Evolutionary conservation across 2,797 vertebrate species (phyloP).

Genomic region (Helicolenus hilgendorfi): DNA sequence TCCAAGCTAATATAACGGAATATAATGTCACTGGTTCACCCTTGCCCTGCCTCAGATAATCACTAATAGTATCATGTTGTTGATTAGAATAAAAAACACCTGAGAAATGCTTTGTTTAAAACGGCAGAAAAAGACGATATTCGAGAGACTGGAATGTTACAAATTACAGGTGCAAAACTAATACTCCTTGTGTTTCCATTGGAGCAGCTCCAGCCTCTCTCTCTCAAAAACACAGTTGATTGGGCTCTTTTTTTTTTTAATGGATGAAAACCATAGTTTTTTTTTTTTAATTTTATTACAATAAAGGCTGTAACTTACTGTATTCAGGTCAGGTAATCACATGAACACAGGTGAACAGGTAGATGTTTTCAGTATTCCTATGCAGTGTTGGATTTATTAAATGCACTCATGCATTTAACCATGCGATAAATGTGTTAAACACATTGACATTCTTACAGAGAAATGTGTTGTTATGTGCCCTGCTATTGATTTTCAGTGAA

Average conservation of each 20-base stretch:
- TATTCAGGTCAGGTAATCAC: background rate
- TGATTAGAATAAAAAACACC: background rate
- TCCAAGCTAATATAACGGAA: background rate
- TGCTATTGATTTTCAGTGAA: conserved; percentile 66
- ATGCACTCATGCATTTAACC: conserved; percentile 39
- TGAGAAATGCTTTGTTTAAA: background rate
- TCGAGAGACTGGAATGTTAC: background rate
- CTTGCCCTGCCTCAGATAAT: background rate
- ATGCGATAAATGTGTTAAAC: conserved; percentile 34
- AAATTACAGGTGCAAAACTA: background rate
- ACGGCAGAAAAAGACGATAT: background rate
- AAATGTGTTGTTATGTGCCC: conserved; percentile 38
- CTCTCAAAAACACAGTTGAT: background rate
- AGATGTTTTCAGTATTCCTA: background rate
- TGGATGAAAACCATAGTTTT: background rate
- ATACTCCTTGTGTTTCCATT: conserved; percentile 2
- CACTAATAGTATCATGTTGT: background rate
- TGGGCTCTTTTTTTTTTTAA: background rate
- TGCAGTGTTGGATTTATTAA: conserved; percentile 1
- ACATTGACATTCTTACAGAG: conserved; percentile 45
- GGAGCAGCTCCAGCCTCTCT: background rate
- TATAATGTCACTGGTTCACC: background rate
- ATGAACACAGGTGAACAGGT: background rate
- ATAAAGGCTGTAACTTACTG: background rate
- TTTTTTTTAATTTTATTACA: background rate